Base-by-base conservation (phyloP, 2,113 vertebrate genomes). In the Irena cyanogastra region DNA sequence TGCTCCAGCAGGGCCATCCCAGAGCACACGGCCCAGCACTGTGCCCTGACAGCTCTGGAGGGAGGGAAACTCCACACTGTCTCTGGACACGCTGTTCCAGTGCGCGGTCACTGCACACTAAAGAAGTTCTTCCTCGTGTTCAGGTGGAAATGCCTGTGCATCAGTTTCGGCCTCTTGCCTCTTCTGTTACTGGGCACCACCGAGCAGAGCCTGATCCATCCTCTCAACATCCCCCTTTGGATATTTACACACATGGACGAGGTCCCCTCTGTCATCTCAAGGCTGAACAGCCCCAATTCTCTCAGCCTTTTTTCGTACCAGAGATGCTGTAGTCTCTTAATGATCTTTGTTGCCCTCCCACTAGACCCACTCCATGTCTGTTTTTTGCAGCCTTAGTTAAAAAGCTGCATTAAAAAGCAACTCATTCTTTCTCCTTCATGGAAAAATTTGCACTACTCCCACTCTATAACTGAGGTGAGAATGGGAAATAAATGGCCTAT, bases 1-100 rank as follows among this genome's bases (percentile, higher is more conserved):
- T 11, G 59, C 76, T 37, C 37, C 31, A 10, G 42, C 59, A 42
- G 14, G 21, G 50, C 59, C 66, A 2, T 6, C 44, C 33, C 37
- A 9, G 5, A 33, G 35, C 50, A 24, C 22, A 6, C 0, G 50
- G 59, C 66, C 13, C 59, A 12, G 65, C 49, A 1, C 1, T 33
- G 42, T 10, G 35, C 44, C 49, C 3, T 1, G 16, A 27, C 35
- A 22, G 44, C 37, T 39, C 77, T 18, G 53, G 6, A 22, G 33
- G 3, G 6, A 30, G 45, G 22, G 27, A 16, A 28, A 26, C 23
- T 30, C 61, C 69, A 3, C 44, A 2, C 10, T 6, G 14, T 3
- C 16, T 26, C 45, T 26, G 39, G 7, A 12, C 24, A 15, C 17
- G 39, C 33, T 60, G 45, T 13, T n/a, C 23, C 77, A 45, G 24